These are phyloP conservation scores for Himalopsyche phryganea DNA, from an alignment of 1,140 invertebrate genomes.

Conservation along the genomic window DNA sequence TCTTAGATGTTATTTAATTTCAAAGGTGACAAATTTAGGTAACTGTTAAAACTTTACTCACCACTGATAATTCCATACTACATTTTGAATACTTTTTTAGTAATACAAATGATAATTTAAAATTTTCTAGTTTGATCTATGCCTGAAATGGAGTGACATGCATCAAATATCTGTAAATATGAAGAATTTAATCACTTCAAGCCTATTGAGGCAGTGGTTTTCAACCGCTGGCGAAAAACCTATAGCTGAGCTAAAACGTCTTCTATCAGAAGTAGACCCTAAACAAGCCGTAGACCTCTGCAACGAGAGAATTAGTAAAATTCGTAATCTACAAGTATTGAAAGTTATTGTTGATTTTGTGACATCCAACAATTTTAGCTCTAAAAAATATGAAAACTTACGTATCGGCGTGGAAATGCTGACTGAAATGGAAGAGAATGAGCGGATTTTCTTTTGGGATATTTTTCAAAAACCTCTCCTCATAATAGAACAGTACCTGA, in stretches of 20 bases:
- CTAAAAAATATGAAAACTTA: conserved; percentile 52
- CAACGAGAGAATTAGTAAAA: conserved; percentile 58
- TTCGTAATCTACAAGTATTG: conserved; percentile 59
- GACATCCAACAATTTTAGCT: conserved; percentile 47
- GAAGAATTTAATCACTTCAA: conserved; percentile 45
- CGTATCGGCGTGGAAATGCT: conserved; percentile 60
- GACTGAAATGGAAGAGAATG: conserved; percentile 51
- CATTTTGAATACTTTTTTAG: too few species aligned
- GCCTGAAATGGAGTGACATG: conserved; percentile 60
- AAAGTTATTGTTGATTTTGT: conserved; percentile 62
- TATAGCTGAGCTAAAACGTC: conserved; percentile 42
- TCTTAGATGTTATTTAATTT: too few species aligned
- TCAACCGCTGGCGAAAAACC: conserved; percentile 44
- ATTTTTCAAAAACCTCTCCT: conserved; percentile 63
- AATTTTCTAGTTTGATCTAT: conserved; percentile 58
- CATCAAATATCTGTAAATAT: conserved; percentile 49
- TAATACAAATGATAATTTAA: too few species aligned
- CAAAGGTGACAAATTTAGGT: too few species aligned
- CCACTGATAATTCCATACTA: too few species aligned
- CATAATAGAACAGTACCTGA: conserved; percentile 70
- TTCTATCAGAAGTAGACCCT: conserved; percentile 52
- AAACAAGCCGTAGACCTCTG: conserved; percentile 57
- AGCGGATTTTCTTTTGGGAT: conserved; percentile 58
- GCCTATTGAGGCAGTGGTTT: conserved; percentile 44
- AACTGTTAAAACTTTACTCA: too few species aligned